A percentile compares a stretch with the other conserved stretches of the same genome.
phyloP scores from a whole-genome alignment of 2,797 vertebrate species.

The Sebastes oblongus region DNA sequence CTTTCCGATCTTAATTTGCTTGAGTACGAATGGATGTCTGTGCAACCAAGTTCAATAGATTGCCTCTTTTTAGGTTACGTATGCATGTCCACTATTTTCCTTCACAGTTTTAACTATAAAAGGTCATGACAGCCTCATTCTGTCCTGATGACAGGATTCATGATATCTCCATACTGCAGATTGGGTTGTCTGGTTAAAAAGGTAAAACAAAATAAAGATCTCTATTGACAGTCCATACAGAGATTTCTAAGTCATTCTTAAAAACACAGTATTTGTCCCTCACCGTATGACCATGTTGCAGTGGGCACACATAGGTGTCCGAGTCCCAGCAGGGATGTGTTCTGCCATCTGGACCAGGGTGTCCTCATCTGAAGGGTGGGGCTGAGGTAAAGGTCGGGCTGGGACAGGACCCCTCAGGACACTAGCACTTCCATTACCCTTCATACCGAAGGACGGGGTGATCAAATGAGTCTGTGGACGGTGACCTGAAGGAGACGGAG shows the following conservation, averaged over 20 bases:
- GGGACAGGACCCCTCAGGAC: constrained; percentile 55
- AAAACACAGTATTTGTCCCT: not conserved
- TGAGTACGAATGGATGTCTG: constrained; percentile 6
- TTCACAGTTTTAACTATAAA: not conserved
- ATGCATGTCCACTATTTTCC: not conserved
- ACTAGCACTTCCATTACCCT: constrained; percentile 74
- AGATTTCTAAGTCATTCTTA: not conserved
- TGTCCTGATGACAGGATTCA: not conserved
- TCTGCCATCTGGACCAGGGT: constrained; percentile 94
- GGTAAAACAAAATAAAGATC: not conserved
- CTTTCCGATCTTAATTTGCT: not conserved
- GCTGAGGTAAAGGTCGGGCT: constrained; percentile 64
- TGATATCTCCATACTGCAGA: not conserved
- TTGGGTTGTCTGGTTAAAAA: not conserved
- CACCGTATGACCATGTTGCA: constrained; percentile 95
- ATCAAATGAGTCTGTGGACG: constrained; percentile 51
- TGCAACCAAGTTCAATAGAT: constrained; percentile 8
- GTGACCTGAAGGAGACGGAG: constrained; percentile 45
- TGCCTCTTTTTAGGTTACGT: not conserved
- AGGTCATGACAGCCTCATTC: not conserved
- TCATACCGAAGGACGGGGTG: constrained; percentile 81
- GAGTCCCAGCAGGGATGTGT: constrained; percentile 93
- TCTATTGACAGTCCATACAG: not conserved
- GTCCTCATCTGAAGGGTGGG: constrained; percentile 86
- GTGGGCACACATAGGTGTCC: constrained; percentile 94